Conservation (phyloP, 2,888 invertebrate genomes). For the Pammene aurita region DNA sequence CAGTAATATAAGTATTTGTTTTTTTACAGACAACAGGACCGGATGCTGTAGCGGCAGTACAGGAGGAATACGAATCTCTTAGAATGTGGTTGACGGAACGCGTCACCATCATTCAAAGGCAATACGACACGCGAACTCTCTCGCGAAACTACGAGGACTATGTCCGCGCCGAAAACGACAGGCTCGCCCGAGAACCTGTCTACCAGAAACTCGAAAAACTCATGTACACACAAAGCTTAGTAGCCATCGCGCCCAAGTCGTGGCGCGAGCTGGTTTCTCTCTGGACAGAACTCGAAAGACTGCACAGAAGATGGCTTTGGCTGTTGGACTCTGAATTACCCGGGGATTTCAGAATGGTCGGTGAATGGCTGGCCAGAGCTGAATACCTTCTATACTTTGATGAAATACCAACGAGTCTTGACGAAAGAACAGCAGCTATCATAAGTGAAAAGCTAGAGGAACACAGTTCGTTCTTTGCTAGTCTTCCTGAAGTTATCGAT, state of each 20-base stretch:
- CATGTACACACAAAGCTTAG: conserved; percentile 90
- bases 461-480: conserved; percentile 94
- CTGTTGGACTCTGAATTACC: conserved; percentile 92
- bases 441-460: conserved; percentile 95
- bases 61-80: conserved; percentile 91
- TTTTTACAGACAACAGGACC: conserved; percentile 84
- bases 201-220: conserved; percentile 91
- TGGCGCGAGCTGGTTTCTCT: conserved; percentile 92
- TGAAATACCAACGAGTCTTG: conserved; percentile 92
- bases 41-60: conserved; percentile 89
- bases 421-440: conserved; percentile 94
- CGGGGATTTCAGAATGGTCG: conserved; percentile 92
- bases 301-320: conserved; percentile 95
- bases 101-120: conserved; percentile 89
- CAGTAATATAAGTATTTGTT: neutral
- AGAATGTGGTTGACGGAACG: conserved; percentile 92
- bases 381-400: conserved; percentile 91
- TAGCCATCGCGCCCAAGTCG: conserved; percentile 92
- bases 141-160: conserved; percentile 93
- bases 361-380: conserved; percentile 95
- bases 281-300: conserved; percentile 91
- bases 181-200: conserved; percentile 87
- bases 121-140: conserved; percentile 89
- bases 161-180: conserved; percentile 88
- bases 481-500: conserved; percentile 89